Evolutionary conservation across 2,888 invertebrate genomes (phyloP).

Genomic region (Synergus japonicus): DNA sequence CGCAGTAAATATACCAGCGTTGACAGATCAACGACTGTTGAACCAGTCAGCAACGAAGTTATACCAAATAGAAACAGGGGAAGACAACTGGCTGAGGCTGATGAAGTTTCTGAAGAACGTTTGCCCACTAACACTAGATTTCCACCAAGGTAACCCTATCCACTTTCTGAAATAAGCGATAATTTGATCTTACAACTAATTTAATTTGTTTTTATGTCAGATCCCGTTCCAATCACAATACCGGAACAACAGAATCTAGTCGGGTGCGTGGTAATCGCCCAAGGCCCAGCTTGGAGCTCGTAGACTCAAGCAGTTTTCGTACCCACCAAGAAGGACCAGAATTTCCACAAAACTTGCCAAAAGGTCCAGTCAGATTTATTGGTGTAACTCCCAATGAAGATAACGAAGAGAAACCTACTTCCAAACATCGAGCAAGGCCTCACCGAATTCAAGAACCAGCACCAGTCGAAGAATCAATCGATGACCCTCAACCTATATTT

Average conservation of each 20-base stretch:
- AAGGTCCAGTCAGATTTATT: conserved; percentile 80
- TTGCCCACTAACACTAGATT: conserved; percentile 92
- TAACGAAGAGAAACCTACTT: conserved; percentile 66
- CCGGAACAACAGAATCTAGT: conserved; percentile 72
- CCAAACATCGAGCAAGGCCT: conserved; percentile 65
- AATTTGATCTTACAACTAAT: background rate
- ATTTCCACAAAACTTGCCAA: conserved; percentile 80
- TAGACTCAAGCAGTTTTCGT: conserved; percentile 90
- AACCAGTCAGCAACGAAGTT: conserved; percentile 83
- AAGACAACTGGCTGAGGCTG: conserved; percentile 76
- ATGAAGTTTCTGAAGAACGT: conserved; percentile 78
- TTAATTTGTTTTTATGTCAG: conserved; percentile 57
- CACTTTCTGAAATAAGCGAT: background rate
- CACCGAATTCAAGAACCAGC: conserved; percentile 67
- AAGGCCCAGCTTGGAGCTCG: conserved; percentile 88
- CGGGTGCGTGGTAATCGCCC: conserved; percentile 72
- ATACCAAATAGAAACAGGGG: conserved; percentile 80
- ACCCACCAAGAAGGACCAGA: conserved; percentile 82
- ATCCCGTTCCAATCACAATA: conserved; percentile 74
- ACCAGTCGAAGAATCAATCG: conserved; percentile 65
- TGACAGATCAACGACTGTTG: conserved; percentile 81
- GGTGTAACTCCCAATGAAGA: conserved; percentile 81
- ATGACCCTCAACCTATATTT: conserved; percentile 64
- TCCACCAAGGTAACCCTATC: conserved; percentile 81
- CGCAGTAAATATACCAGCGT: conserved; percentile 81